These are phyloP conservation scores for Nixonia krombeini DNA, from an alignment of 1,140 invertebrate genomes.

Conservation along the genomic window DNA sequence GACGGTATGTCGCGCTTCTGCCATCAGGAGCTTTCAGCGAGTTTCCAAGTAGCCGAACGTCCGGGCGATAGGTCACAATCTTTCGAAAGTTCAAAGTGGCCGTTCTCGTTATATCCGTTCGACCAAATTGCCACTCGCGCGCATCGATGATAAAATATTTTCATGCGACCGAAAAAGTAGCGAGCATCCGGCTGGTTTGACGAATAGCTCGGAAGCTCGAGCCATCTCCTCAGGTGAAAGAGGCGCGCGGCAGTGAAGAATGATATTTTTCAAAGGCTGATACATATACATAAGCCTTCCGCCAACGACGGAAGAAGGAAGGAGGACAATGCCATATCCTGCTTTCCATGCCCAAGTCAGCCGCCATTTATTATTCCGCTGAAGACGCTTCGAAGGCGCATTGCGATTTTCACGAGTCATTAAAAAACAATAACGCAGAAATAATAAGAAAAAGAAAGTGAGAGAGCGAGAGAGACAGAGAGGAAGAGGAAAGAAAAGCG, in stretches of 20 bases:
- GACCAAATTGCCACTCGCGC: constrained; percentile 5
- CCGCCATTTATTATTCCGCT: constrained; percentile 59
- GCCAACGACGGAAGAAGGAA: constrained; percentile 23
- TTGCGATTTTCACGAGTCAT: constrained; percentile 57
- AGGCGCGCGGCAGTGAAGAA: constrained; percentile 30
- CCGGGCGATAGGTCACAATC: constrained; percentile 49
- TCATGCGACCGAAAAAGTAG: constrained; percentile 33
- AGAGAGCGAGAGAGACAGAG: too few species aligned
- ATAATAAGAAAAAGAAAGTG: too few species aligned
- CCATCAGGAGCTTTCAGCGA: constrained; percentile 4
- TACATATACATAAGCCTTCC: constrained; percentile 45
- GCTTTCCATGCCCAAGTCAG: constrained; percentile 3
- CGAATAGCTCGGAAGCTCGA: constrained; percentile 44
- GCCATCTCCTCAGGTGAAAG: constrained; percentile 42
- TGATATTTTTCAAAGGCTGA: constrained; percentile 50
- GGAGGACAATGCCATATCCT: constrained; percentile 28
- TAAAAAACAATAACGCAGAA: constrained; percentile 49
- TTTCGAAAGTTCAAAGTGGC: constrained; percentile 43
- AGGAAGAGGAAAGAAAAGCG: too few species aligned
- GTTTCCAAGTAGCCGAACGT: constrained; percentile 12
- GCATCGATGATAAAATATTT: constrained; percentile 43
- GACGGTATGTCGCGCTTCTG: too few species aligned
- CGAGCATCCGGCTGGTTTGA: constrained; percentile 54
- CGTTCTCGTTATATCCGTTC: constrained; percentile 28
- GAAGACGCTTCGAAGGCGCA: constrained; percentile 31